Base-by-base conservation (phyloP, 2,113 vertebrate genomes). In the Choloepus hoffmanni region DNA sequence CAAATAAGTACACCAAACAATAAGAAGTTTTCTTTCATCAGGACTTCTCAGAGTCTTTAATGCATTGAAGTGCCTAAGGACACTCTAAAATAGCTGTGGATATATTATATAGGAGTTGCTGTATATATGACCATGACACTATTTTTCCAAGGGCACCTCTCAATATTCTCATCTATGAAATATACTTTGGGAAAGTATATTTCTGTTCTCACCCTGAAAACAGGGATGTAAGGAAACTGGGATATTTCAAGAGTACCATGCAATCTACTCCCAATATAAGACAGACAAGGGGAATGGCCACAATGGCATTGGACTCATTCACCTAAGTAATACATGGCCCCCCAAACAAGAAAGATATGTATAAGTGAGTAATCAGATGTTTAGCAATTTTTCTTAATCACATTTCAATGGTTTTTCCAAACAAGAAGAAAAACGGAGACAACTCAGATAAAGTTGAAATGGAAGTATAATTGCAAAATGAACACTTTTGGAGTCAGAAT, bases 361-460 rank as follows among this genome's bases (percentile, higher is more conserved):
- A 24, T 53, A 60, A 53, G 10, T 58, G 15, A 30, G 36, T 12
- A 84, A 30, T 15, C 7, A 48, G 21, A 24, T 73, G 26, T 74
- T 72, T 33, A 73, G 28, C 60, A 3, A n/a, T 60, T 78, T 90
- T 87, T 88, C 7, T 68, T 83, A 48, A 48, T 62, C n/a, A 63
- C 15, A 76, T 85, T 65, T 73, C 72, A 88, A 43, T 21, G 9
- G 3, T 84, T 65, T 83, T 78, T 84, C 33, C 63, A 78, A 88
- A 43, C 65, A 3, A 48, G 77, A 82, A 73, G 50, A 78, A 45
- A 40, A 73, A 67, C 5, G 7, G 23, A 55, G 2, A 26, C 1
- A 45, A 67, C 60, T 43, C 23, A n/a, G 21, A 50, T 81, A 76
- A 85, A 77, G 21, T 72, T 87, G 77, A 93, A 91, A 93, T 26